Evolutionary conservation across 2,888 invertebrate species (phyloP), one percentile per base, ranked within the genome.

Genomic region (Apodemia mormo): DNA sequence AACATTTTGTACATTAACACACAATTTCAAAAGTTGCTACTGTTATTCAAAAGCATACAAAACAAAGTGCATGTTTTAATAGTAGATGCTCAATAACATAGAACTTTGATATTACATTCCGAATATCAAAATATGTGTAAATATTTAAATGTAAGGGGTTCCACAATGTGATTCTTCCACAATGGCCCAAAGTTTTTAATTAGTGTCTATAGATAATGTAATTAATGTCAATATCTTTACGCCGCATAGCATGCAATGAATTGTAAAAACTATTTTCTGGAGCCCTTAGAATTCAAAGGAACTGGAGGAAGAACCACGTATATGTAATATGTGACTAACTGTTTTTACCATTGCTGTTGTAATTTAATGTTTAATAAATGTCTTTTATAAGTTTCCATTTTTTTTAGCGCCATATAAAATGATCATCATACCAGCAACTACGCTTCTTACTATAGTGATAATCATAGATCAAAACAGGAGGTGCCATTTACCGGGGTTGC

Each of bases 261-360:
- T 58, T 58, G 58, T 58, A 58, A 58, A 30, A 29, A 30, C 58
- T 58, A 58, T 29, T 58, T 58, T 30, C 58, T 58, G 58, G 58
- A 58, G 58, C 30, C 30, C 58, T 58, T 58, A 58, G 30, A 10
- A 58, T 29, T 10, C 58, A 58, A 9, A 30, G 58, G 56, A 58
- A 30, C 22, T 58, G 12, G 58, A 30, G 30, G 58, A 58, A n/a
- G 30, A 58, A 58, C 58, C 30, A 58, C 12, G 45, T 68, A 65
- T 40, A 54, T 68, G 65, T 68, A 49, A 68, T 54, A 73, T 72
- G 70, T 72, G 70, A 75, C 70, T 74, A 75, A 76, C 67, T 80
- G 80, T 86, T 86, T 84, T 83, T 86, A 85, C 81, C 79, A 80
- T 85, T 80, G 84, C 85, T 88, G 87, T 87, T 89, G 86, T 89